These are phyloP conservation scores for Dromius quadrimaculatus DNA, from an alignment of 2,888 invertebrate species.

Conservation along the genomic window DNA sequence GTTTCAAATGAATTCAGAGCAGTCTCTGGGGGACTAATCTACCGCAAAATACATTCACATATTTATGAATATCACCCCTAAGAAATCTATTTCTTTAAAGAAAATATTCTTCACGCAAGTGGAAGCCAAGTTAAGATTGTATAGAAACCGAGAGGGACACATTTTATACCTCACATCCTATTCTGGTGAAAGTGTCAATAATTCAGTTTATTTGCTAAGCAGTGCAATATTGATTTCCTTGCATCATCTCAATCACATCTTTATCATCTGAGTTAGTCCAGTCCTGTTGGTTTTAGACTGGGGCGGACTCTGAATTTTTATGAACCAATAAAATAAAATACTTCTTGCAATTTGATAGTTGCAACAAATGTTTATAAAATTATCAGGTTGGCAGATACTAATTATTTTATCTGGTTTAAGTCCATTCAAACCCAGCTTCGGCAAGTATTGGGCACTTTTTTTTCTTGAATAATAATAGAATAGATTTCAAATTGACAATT, in stretches of 20 bases:
- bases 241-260: constrained; percentile 44
- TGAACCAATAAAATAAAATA: too few species aligned
- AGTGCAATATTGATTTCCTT: constrained; percentile 32
- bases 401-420: too few species aligned
- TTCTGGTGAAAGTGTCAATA: constrained; percentile 11
- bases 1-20: too few species aligned
- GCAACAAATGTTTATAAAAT: too few species aligned
- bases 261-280: constrained; percentile 25
- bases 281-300: neutral
- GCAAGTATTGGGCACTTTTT: too few species aligned
- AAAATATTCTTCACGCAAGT: neutral
- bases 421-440: too few species aligned
- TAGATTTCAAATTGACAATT: too few species aligned
- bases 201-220: constrained; percentile 26
- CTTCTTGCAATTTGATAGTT: too few species aligned
- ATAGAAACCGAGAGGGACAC: constrained; percentile 7
- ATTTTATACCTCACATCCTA: too few species aligned
- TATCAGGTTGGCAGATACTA: too few species aligned
- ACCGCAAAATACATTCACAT: neutral
- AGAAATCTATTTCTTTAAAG: neutral
- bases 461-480: too few species aligned
- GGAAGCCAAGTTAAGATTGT: constrained; percentile 5
- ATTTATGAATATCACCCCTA: neutral
- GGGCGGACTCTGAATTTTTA: constrained; percentile 17
- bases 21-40: too few species aligned